Base-by-base conservation (phyloP, 1,140 invertebrate species). In the Tachypleus tridentatus region DNA sequence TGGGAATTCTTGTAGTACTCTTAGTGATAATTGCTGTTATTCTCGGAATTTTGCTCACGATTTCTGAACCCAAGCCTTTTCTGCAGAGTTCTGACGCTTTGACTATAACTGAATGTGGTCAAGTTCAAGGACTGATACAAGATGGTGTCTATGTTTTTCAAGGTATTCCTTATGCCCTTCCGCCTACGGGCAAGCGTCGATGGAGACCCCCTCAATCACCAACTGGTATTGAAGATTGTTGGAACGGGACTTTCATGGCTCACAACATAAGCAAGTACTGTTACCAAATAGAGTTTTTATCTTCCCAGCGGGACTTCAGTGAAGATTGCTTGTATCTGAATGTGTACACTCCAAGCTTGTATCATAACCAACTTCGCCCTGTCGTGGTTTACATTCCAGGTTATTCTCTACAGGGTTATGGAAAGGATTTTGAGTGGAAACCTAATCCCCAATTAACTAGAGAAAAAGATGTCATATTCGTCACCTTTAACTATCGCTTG, bases 251-350 rank as follows among this genome's bases (percentile, higher is more conserved):
- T 0, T 80, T 85, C 29, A 71, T 82, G 64, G 85, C 84, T 3
- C 84, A 88, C 71, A 65, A 68, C 8, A 52, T 54, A 4, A 65
- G 53, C 49, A 64, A 64, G 4, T 59, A 62, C 49, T 71, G 72
- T 47, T 72, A 67, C 51, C 71, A 72, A 65, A 85, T 75, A 80
- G 5, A 84, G 82, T 3, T 77, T 82, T 29, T 29, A 29, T 29
- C 29, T 1, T 0, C 74, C 78, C 3, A 91, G 88, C 71, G 79
- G 83, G 71, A 66, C 11, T 3, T 76, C 83, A 76, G 78, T 5
- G 89, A 93, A 76, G 85, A 91, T 73, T 93, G 89, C 70, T 77
- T 93, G 3, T 88, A 86, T 51, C 74, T 93, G 3, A 88, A 91
- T 71, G 82, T 93, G 48, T 75, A 70, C 64, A 76, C 76, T 2